Evolutionary conservation across 2,797 vertebrate genomes (phyloP).

Genomic region (Chelonia mydas): DNA sequence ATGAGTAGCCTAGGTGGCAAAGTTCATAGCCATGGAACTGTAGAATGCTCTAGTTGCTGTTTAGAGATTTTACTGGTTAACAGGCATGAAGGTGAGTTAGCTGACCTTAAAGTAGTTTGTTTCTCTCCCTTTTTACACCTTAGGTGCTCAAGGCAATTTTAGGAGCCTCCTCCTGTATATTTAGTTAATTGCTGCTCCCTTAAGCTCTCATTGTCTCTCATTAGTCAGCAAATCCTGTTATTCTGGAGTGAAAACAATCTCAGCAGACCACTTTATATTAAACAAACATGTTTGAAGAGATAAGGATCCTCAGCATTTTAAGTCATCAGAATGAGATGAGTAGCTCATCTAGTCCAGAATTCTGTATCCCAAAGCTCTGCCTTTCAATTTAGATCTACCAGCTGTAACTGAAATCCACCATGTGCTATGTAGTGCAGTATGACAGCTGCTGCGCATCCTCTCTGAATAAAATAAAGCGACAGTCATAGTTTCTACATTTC

Average conservation of each 20-base stretch:
- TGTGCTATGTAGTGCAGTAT: not conserved
- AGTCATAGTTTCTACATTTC: not conserved
- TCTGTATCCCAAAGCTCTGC: conserved; percentile 56
- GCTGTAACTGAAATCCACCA: conserved; percentile 61
- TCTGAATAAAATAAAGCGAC: not conserved
- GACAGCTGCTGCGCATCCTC: conserved; percentile 42
- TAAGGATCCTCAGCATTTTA: conserved; percentile 52
- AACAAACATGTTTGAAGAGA: conserved; percentile 61
- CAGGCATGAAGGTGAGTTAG: conserved; percentile 1
- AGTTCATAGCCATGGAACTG: not conserved
- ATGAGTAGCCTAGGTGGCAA: not conserved
- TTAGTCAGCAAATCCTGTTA: conserved; percentile 60
- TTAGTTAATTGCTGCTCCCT: conserved; percentile 57
- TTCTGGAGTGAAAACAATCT: conserved; percentile 49
- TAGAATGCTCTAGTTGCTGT: not conserved
- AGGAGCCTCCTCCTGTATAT: conserved; percentile 34
- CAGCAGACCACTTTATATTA: conserved; percentile 61
- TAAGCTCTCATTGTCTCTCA: conserved; percentile 63
- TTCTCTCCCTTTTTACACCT: conserved; percentile 17
- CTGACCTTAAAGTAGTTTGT: not conserved
- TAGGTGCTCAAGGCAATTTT: conserved; percentile 19
- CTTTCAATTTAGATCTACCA: conserved; percentile 65
- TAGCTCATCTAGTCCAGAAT: not conserved
- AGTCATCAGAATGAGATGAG: not conserved
- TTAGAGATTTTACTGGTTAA: conserved; percentile 18